These are phyloP conservation scores for Bujurquina vittata DNA, from an alignment of 2,113 vertebrate species.

Conservation along the genomic window DNA sequence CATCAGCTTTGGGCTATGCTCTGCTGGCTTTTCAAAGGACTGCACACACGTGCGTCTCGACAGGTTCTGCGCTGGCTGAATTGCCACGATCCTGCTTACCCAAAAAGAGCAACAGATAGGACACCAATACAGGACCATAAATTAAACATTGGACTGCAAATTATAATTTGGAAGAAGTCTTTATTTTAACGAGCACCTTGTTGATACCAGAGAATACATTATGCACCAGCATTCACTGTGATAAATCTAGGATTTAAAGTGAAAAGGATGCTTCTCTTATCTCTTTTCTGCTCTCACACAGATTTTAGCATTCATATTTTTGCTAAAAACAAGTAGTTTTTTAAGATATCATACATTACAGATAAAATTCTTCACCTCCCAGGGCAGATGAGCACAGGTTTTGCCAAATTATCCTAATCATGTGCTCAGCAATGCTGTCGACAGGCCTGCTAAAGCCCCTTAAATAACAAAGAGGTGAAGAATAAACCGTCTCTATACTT, in stretches of 20 bases:
- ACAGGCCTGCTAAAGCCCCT: slow-evolving; percentile 5
- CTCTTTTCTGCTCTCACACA: not conserved
- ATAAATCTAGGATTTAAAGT: not conserved
- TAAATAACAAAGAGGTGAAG: not conserved
- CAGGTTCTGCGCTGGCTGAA: not conserved
- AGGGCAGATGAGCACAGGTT: not conserved
- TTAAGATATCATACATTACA: not conserved
- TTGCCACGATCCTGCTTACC: not conserved
- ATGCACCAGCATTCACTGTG: not conserved
- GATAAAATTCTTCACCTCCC: not conserved
- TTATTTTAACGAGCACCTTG: too few relatives aligned
- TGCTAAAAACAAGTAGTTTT: not conserved
- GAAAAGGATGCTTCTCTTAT: not conserved
- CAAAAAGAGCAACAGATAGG: not conserved
- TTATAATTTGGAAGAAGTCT: not conserved
- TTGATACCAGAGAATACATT: not conserved
- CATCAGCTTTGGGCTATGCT: not conserved
- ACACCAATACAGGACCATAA: not conserved
- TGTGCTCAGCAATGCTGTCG: not conserved
- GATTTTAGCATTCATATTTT: not conserved
- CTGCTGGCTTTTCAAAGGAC: not conserved
- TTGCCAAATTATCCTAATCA: slow-evolving; percentile 13
- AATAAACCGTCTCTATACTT: not conserved
- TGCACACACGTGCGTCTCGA: not conserved
- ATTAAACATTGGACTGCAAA: not conserved